Evolutionary conservation across 2,888 invertebrate species (phyloP).

Genomic region (Hartigia nigra): DNA sequence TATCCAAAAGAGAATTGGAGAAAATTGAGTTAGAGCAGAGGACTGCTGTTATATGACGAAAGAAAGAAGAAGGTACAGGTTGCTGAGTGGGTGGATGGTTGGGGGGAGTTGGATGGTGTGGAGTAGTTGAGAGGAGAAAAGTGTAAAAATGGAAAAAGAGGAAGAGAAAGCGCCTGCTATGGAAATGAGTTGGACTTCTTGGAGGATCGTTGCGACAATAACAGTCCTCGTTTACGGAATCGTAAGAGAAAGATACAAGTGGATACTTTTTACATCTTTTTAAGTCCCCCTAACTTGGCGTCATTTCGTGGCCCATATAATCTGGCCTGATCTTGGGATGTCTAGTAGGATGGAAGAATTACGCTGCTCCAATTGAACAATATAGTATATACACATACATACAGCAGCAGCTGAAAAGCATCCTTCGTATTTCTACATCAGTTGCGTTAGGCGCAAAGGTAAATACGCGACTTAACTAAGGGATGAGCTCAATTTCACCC

Average conservation of each 20-base stretch:
- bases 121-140: constrained; percentile 5
- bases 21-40: not conserved
- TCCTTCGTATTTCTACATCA: not conserved
- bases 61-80: not conserved
- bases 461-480: not conserved
- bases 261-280: not conserved
- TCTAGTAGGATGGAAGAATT: not conserved
- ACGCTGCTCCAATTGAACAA: not conserved
- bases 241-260: not conserved
- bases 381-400: no score
- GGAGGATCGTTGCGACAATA: not conserved
- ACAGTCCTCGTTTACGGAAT: not conserved
- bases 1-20: not conserved
- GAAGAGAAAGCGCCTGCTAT: constrained; percentile 35
- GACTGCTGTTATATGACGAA: not conserved
- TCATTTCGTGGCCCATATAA: not conserved
- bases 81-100: not conserved
- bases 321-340: not conserved
- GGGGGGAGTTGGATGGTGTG: constrained; percentile 1
- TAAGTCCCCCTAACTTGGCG: not conserved
- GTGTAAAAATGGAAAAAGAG: not conserved
- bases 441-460: not conserved
- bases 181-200: constrained; percentile 32
- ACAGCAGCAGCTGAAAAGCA: not conserved
- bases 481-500: not conserved